phyloP scores from a whole-genome alignment of 1,140 invertebrate genomes.

The Sarcophaga bullata region DNA sequence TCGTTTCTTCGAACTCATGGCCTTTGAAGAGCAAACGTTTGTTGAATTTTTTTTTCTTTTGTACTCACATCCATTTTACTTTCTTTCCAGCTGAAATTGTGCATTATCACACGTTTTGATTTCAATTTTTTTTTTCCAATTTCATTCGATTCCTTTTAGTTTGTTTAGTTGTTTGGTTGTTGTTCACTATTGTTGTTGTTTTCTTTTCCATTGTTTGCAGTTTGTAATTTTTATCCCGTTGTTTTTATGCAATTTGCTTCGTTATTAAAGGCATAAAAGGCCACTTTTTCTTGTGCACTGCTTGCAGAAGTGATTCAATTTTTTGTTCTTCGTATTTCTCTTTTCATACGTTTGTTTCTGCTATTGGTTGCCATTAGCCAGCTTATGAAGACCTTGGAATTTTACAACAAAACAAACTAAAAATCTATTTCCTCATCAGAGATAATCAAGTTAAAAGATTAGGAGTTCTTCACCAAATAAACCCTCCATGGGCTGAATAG shows the following conservation, averaged over 20 bases:
- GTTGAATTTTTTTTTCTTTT: neutral
- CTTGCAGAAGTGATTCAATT: neutral
- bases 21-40: neutral
- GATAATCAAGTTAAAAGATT: no score
- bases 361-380: neutral
- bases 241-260: neutral
- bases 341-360: neutral
- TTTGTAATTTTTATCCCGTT: neutral
- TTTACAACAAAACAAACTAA: no score
- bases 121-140: neutral
- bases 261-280: slow-evolving; percentile 8
- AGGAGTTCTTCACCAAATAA: no score
- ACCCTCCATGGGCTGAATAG: no score
- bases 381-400: no score
- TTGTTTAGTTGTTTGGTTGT: no score
- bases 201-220: neutral
- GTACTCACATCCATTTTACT: neutral
- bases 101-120: slow-evolving; percentile 19
- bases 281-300: neutral
- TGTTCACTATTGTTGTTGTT: no score
- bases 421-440: no score
- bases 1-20: neutral
- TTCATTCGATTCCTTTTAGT: neutral
- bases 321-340: neutral
- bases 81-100: neutral